Evolutionary conservation across 1,140 invertebrate species (phyloP).

Genomic region (Drosophila insularis): DNA sequence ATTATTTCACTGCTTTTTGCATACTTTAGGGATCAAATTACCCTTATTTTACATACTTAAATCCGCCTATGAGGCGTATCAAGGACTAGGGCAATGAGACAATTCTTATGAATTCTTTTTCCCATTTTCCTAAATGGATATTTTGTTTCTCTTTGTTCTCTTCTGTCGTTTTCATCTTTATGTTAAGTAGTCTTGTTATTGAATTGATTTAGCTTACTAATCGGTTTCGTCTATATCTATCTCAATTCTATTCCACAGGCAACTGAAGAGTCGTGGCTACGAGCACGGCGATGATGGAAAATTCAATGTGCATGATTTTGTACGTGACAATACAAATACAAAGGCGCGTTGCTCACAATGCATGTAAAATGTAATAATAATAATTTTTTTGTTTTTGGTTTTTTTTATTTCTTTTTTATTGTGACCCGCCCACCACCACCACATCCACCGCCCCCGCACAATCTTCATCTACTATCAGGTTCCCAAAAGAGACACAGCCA

Average conservation of each 20-base stretch:
- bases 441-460: conserved; percentile 13
- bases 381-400: neutral
- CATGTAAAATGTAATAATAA: conserved; percentile 62
- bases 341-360: conserved; percentile 84
- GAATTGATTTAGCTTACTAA: neutral
- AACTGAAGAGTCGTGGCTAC: conserved; percentile 85
- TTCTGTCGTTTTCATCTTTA: neutral
- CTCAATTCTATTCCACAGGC: conserved; percentile 82
- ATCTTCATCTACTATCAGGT: neutral
- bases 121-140: too few species aligned
- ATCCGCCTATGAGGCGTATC: too few species aligned
- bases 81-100: too few species aligned
- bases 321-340: conserved; percentile 86
- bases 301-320: conserved; percentile 88
- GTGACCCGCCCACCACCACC: conserved; percentile 1
- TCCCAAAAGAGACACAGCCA: neutral
- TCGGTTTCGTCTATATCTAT: neutral
- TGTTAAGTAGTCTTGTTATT: neutral
- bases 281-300: conserved; percentile 84
- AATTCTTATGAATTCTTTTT: too few species aligned
- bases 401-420: neutral
- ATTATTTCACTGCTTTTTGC: too few species aligned
- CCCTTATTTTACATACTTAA: too few species aligned
- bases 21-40: too few species aligned
- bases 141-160: neutral